phyloP scores from a whole-genome alignment of 1,140 invertebrate species.

The Aphidius ervi region DNA sequence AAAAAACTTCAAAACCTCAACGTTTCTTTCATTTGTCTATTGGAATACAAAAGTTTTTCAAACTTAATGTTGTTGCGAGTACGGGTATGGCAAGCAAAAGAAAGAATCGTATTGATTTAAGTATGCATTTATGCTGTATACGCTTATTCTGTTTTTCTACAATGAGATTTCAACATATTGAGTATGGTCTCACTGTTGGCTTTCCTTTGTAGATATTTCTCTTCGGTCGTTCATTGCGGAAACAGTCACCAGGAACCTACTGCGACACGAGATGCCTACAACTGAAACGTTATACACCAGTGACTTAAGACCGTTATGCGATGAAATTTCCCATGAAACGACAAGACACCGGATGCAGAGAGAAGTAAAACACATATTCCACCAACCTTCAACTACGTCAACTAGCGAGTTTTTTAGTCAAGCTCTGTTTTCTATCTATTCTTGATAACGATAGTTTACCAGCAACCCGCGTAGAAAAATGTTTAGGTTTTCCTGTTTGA shows the following conservation, averaged over 20 bases:
- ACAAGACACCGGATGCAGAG: constrained; percentile 50
- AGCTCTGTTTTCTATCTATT: not conserved
- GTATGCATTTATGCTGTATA: too few relatives aligned
- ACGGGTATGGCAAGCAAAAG: too few relatives aligned
- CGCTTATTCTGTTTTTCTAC: too few relatives aligned
- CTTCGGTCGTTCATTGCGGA: constrained; percentile 37
- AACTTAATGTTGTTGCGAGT: too few relatives aligned
- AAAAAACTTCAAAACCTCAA: too few relatives aligned
- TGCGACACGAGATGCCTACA: constrained; percentile 45
- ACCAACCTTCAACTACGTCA: constrained; percentile 4
- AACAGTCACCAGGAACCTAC: constrained; percentile 50
- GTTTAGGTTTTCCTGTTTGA: too few relatives aligned
- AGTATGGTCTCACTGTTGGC: too few relatives aligned
- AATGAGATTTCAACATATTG: too few relatives aligned
- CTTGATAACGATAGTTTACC: not conserved
- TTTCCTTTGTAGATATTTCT: constrained; percentile 37
- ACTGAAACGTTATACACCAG: constrained; percentile 52
- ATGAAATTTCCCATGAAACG: constrained; percentile 34
- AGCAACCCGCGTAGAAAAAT: not conserved
- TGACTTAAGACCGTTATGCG: constrained; percentile 50
- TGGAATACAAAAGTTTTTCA: too few relatives aligned
- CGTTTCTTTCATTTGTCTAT: too few relatives aligned
- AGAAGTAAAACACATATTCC: constrained; percentile 33
- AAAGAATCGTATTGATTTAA: too few relatives aligned
- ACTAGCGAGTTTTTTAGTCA: not conserved